These are phyloP conservation scores for Drosophila pseudoobscura DNA, from an alignment of 1,140 invertebrate genomes.

Conservation along the genomic window DNA sequence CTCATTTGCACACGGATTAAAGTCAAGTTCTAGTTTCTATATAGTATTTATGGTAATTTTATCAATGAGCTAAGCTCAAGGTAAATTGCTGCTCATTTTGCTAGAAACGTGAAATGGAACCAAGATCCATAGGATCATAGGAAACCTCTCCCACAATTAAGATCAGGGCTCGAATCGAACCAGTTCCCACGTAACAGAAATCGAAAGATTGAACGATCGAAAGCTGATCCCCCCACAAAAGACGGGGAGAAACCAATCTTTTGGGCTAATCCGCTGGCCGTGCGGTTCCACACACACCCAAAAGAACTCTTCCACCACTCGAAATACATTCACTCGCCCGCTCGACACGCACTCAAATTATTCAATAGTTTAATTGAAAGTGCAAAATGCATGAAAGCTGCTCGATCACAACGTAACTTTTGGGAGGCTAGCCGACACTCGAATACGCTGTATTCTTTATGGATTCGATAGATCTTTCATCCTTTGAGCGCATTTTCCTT, in stretches of 20 bases:
- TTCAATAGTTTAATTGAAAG: constrained; percentile 81
- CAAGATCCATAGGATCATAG: constrained; percentile 7
- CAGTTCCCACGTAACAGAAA: too few species aligned
- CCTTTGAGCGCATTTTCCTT: too few species aligned
- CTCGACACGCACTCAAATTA: constrained; percentile 72
- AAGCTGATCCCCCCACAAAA: too few species aligned
- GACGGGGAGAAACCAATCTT: constrained; percentile 10
- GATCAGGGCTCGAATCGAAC: too few species aligned
- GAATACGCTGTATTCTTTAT: too few species aligned
- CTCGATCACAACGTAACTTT: too few species aligned
- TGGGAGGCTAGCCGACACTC: too few species aligned
- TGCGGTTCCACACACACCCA: background rate
- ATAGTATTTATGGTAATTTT: constrained; percentile 26
- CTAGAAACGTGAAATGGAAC: background rate
- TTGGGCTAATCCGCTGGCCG: constrained; percentile 8
- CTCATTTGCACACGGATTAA: background rate
- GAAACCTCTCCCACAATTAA: too few species aligned
- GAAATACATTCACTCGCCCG: constrained; percentile 59
- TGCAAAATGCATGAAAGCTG: constrained; percentile 36
- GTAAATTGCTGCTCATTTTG: constrained; percentile 1
- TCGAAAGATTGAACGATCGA: too few species aligned
- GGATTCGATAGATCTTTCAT: too few species aligned
- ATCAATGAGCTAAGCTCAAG: constrained; percentile 34
- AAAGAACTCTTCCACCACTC: constrained; percentile 43
- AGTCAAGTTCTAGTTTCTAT: constrained; percentile 22